Conservation (phyloP, 2,113 vertebrate genomes). For the Notarius lentiginosus region DNA sequence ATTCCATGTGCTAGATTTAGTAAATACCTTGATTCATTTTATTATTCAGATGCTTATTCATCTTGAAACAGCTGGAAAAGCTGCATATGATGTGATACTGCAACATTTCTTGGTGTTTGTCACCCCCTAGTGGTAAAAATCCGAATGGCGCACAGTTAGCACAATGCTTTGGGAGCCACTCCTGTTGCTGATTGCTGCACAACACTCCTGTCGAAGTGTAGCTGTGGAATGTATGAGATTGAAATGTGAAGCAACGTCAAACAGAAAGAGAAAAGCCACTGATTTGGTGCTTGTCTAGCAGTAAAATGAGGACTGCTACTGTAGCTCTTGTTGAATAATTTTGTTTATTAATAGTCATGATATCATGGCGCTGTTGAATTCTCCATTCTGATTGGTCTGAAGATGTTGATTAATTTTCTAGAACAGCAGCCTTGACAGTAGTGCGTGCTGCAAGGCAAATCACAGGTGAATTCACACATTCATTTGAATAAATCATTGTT, state of each 20-base stretch:
- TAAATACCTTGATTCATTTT: background rate
- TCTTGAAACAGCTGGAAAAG: background rate
- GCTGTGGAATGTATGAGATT: background rate
- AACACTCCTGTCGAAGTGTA: background rate
- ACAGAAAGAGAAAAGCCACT: background rate
- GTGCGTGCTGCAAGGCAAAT: background rate
- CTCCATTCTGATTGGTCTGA: background rate
- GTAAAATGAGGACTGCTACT: background rate
- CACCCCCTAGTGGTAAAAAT: conserved; percentile 50
- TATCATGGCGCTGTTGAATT: background rate
- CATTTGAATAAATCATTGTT: background rate
- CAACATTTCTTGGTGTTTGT: conserved; percentile 30
- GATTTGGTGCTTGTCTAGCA: background rate
- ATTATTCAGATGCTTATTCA: background rate
- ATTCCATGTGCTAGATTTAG: background rate
- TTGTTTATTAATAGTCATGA: background rate
- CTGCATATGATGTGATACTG: no score
- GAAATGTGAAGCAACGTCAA: background rate
- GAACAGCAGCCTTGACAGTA: background rate
- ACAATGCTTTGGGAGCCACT: background rate
- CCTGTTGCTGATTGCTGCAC: background rate
- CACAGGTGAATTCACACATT: background rate
- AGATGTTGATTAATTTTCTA: background rate
- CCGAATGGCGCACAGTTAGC: background rate
- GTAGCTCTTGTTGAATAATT: background rate